These are phyloP conservation scores for Fragum whitleyi DNA, from an alignment of 2,888 invertebrate genomes.

Conservation along the genomic window DNA sequence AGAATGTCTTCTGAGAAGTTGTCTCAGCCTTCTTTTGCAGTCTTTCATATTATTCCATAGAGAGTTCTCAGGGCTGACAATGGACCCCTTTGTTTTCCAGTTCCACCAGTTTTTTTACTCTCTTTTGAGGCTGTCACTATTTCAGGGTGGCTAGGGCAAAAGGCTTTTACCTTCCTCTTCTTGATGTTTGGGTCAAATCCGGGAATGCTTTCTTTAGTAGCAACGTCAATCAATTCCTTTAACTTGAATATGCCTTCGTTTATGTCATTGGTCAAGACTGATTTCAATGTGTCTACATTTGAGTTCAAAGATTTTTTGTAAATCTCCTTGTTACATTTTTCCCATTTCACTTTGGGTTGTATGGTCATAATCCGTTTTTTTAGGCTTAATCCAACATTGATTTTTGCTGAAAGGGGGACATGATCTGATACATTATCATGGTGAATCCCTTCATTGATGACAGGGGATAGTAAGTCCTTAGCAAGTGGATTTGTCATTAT, in stretches of 20 bases:
- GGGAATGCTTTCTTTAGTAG: neutral
- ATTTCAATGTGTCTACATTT: neutral
- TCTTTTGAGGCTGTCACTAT: neutral
- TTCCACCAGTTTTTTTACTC: neutral
- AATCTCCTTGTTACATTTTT: neutral
- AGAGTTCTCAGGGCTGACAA: neutral
- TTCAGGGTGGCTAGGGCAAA: neutral
- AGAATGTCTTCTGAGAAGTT: too few relatives aligned
- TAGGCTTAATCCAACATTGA: neutral
- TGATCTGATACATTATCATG: neutral
- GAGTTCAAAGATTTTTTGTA: neutral
- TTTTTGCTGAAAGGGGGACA: neutral
- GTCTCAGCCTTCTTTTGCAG: too few relatives aligned
- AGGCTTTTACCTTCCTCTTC: neutral
- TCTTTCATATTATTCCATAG: too few relatives aligned
- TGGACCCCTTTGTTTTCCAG: neutral
- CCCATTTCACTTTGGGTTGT: neutral
- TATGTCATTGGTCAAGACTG: neutral
- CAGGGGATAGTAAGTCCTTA: neutral
- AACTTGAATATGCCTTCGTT: neutral
- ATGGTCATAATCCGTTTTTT: neutral
- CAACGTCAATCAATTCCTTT: neutral
- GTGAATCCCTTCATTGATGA: neutral
- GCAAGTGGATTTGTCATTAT: neutral
- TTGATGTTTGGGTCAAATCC: neutral